phyloP scores from a whole-genome alignment of 2,888 invertebrate species.

The Gonocerus acuteangulatus region DNA sequence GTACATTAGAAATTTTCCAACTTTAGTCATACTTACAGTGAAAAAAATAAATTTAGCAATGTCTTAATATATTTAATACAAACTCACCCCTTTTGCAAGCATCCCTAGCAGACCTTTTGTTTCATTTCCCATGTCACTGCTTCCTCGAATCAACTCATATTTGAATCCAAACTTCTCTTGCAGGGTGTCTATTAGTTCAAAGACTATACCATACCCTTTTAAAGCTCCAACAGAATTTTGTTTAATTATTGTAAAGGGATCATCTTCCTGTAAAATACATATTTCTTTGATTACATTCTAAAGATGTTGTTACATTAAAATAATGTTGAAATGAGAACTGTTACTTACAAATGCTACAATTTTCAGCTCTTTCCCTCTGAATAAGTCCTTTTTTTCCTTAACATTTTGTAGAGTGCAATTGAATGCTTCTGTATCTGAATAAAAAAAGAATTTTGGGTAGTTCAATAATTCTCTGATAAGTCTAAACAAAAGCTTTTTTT shows the following conservation, averaged over 20 bases:
- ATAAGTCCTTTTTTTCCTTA: constrained; percentile 35
- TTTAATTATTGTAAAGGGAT: background rate
- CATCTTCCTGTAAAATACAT: constrained; percentile 12
- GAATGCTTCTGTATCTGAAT: constrained; percentile 25
- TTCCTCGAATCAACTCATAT: constrained; percentile 52
- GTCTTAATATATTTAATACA: too few relatives aligned
- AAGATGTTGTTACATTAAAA: background rate
- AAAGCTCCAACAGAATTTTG: constrained; percentile 42
- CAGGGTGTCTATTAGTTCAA: constrained; percentile 60
- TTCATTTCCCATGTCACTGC: constrained; percentile 49
- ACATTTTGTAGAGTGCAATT: constrained; percentile 35
- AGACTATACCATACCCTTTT: constrained; percentile 67
- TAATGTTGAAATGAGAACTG: background rate
- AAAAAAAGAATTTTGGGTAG: background rate
- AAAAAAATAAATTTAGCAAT: too few relatives aligned
- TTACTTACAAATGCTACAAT: constrained; percentile 38
- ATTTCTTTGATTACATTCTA: background rate
- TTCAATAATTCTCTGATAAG: too few relatives aligned
- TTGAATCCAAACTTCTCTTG: constrained; percentile 63
- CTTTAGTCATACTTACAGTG: too few relatives aligned
- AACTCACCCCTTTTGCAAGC: constrained; percentile 54
- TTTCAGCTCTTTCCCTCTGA: constrained; percentile 37
- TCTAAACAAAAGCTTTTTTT: too few relatives aligned
- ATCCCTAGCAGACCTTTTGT: constrained; percentile 57
- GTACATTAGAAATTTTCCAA: too few relatives aligned